phyloP scores from a whole-genome alignment of 2,888 invertebrate species.

The Xestobium rufovillosum region DNA sequence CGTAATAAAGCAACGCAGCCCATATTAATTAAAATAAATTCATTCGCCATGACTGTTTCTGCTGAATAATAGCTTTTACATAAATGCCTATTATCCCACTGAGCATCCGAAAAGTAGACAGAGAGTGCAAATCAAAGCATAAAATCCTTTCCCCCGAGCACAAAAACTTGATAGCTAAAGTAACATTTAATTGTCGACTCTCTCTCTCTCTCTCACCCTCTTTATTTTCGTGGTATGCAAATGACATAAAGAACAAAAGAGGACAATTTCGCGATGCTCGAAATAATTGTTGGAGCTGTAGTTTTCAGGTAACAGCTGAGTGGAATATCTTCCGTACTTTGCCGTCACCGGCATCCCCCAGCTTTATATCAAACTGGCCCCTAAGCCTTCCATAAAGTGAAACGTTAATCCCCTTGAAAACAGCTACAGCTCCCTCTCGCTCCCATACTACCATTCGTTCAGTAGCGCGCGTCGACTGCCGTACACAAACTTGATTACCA shows the following conservation, averaged over 20 bases:
- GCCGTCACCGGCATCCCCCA: constrained; percentile 22
- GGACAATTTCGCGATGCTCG: constrained; percentile 11
- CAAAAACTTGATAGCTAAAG: constrained; percentile 24
- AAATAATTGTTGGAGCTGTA: constrained; percentile 9
- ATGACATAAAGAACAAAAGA: constrained; percentile 10
- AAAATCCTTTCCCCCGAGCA: constrained; percentile 9
- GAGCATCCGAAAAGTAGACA: too few relatives aligned
- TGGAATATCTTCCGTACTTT: constrained; percentile 23
- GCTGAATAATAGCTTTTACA: too few relatives aligned
- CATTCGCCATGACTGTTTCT: too few relatives aligned
- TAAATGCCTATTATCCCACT: too few relatives aligned
- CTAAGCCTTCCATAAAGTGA: constrained; percentile 31
- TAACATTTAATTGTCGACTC: constrained; percentile 20
- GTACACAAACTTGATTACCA: too few relatives aligned
- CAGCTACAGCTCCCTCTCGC: constrained; percentile 27
- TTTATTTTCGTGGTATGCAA: constrained; percentile 12
- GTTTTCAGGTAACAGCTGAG: constrained; percentile 22
- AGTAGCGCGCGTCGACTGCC: too few relatives aligned
- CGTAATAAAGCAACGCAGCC: too few relatives aligned
- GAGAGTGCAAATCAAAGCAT: too few relatives aligned
- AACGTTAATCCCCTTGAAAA: constrained; percentile 33
- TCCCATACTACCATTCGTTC: too few relatives aligned
- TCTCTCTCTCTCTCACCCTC: too few relatives aligned
- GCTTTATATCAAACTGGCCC: constrained; percentile 23
- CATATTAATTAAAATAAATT: too few relatives aligned